phyloP scores from a whole-genome alignment of 2,888 invertebrate genomes.

The Phytoseiulus persimilis region DNA sequence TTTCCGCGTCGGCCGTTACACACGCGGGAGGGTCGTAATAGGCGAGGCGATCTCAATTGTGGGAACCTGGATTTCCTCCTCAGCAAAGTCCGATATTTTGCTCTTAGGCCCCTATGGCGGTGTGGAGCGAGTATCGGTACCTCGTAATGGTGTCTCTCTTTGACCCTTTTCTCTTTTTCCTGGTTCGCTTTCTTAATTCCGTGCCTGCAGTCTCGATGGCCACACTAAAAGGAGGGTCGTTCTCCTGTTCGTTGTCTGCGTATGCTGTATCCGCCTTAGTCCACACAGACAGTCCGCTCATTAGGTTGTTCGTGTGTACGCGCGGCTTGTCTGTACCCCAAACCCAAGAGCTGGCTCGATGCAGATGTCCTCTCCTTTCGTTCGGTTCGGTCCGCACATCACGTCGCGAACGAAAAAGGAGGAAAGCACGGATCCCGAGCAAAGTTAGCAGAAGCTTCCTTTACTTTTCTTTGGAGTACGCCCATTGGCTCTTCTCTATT shows the following conservation, averaged over 20 bases:
- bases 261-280: constrained; percentile 12
- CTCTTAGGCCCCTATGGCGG: not conserved
- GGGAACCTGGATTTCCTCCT: too few species aligned
- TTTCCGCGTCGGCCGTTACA: too few species aligned
- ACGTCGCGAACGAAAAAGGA: constrained; percentile 5
- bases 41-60: too few species aligned
- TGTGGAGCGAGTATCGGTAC: not conserved
- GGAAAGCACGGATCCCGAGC: not conserved
- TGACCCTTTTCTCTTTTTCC: not conserved
- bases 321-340: not conserved
- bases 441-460: not conserved
- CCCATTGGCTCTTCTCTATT: constrained; percentile 33
- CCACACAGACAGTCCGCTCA: constrained; percentile 15
- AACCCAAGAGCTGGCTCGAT: not conserved
- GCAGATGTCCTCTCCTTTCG: constrained; percentile 31
- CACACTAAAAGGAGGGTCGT: not conserved
- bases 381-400: constrained; percentile 8
- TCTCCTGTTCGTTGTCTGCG: constrained; percentile 15
- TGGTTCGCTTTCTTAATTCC: not conserved
- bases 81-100: not conserved
- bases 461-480: not conserved
- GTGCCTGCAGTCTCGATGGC: not conserved
- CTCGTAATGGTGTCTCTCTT: not conserved
- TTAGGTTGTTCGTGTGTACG: constrained; percentile 19
- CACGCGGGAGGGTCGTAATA: too few species aligned